phyloP scores from a whole-genome alignment of 2,888 invertebrate genomes.

The Thymelicus sylvestris region DNA sequence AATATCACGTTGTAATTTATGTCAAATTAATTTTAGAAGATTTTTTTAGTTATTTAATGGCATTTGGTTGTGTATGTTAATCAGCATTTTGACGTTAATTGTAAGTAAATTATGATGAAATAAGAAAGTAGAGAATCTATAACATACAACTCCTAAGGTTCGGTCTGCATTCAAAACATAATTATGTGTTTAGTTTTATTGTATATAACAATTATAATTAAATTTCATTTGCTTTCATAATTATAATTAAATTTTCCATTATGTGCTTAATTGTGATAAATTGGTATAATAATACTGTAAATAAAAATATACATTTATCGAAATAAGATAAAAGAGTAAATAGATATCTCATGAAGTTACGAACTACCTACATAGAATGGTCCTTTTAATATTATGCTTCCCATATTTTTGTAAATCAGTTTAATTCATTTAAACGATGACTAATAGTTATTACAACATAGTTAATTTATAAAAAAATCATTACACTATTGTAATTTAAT shows the following conservation, averaged over 20 bases:
- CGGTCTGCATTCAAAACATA: neutral
- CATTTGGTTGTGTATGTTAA: conserved; percentile 61
- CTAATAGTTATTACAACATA: neutral
- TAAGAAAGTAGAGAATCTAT: conserved; percentile 1
- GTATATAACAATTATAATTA: neutral
- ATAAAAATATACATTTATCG: conserved; percentile 31
- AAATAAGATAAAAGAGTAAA: conserved; percentile 39
- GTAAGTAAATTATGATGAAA: conserved; percentile 17
- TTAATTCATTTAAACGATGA: neutral
- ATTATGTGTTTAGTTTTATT: conserved; percentile 4
- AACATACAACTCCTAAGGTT: neutral
- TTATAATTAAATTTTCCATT: conserved; percentile 22
- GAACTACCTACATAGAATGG: neutral
- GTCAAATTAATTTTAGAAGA: conserved; percentile 70
- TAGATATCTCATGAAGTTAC: conserved; percentile 14
- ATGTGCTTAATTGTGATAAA: conserved; percentile 55
- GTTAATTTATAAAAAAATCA: neutral
- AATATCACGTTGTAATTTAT: conserved; percentile 67
- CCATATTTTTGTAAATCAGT: conserved; percentile 2
- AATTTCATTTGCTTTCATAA: neutral
- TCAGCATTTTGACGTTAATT: conserved; percentile 14
- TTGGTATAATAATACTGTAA: conserved; percentile 41
- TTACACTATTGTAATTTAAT: neutral
- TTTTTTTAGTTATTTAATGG: conserved; percentile 48
- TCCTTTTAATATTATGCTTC: conserved; percentile 5